Base-by-base conservation (phyloP, 1,140 invertebrate species). In the Polyergus mexicanus region DNA sequence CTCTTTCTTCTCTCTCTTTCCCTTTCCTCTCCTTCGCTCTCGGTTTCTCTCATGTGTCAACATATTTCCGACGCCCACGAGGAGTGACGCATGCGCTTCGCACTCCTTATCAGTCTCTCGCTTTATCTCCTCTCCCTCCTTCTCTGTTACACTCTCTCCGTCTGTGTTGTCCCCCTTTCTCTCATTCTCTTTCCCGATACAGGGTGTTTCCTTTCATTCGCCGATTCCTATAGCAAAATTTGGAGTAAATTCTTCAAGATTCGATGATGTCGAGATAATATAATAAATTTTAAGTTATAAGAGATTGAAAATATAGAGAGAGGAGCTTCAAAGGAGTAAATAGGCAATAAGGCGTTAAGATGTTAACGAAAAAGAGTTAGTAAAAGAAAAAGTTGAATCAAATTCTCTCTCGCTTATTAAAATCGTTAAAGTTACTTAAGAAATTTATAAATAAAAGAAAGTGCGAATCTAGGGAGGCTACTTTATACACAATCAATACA, bases 11-110 rank as follows among this genome's bases (percentile, higher is more conserved):
- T 38, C 35, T 62, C 56, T 19, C 58, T 58, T 19, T 11, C 44
- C 2, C 84, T 56, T 13, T 47, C 22, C 41, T 62, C 68, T 60
- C 56, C 65, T 22, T 76, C 44, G 56, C n/a, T 86, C 65, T 84
- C 74, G 25, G 76, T 68, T 87, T 89, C 87, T 86, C 85, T 81
- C 66, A 38, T 81, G 66, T 90, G 89, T 89, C 87, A 87, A 91
- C 87, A 90, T 89, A 72, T 87, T 90, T 87, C 68, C 89, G 86
- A 90, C 89, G 84, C 89, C 83, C 87, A 88, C 86, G 58, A 84
- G 25, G 84, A 80, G 83, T 85, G 71, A 91, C 91, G 91, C 91
- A 92, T 92, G 91, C 91, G 91, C 85, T 35, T 83, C 71, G 81
- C 68, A 28, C 78, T 60, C 80, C 60, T 86, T 86, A 81, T 90